Evolutionary conservation across 2,888 invertebrate species (phyloP).

Genomic region (Kryphioiulus occultus): DNA sequence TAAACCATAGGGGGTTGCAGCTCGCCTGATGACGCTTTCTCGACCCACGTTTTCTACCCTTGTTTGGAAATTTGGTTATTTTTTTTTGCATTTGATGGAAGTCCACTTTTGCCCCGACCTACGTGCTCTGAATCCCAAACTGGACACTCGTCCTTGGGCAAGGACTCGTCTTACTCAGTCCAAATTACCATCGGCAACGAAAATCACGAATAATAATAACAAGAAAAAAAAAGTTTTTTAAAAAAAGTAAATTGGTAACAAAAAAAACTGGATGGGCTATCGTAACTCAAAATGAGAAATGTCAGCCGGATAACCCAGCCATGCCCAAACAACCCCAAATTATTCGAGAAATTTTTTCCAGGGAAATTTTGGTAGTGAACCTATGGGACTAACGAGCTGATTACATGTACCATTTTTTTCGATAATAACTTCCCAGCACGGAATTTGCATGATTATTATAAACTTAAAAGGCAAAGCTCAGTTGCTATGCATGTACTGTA

Average conservation of each 20-base stretch:
- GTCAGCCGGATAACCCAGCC: too few relatives aligned
- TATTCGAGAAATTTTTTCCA: too few relatives aligned
- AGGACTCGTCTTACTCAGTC: neutral
- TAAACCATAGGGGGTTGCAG: neutral
- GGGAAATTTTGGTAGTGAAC: neutral
- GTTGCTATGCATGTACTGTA: too few relatives aligned
- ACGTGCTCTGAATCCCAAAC: neutral
- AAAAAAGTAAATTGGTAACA: neutral
- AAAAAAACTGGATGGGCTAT: neutral
- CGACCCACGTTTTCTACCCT: neutral
- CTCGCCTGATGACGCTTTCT: neutral
- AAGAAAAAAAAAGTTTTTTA: neutral
- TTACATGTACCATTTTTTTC: neutral
- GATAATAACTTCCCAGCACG: neutral
- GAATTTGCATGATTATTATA: neutral
- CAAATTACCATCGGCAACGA: neutral
- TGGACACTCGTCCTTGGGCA: neutral
- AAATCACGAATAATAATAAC: neutral
- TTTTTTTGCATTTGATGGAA: neutral
- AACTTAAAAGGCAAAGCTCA: too few relatives aligned
- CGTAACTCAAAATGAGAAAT: neutral
- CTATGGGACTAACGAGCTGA: too few relatives aligned
- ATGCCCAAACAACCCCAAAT: too few relatives aligned
- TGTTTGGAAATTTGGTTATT: neutral
- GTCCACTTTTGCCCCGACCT: neutral